Base-by-base conservation (phyloP, 2,113 vertebrate species). In the Etheostoma cragini region DNA sequence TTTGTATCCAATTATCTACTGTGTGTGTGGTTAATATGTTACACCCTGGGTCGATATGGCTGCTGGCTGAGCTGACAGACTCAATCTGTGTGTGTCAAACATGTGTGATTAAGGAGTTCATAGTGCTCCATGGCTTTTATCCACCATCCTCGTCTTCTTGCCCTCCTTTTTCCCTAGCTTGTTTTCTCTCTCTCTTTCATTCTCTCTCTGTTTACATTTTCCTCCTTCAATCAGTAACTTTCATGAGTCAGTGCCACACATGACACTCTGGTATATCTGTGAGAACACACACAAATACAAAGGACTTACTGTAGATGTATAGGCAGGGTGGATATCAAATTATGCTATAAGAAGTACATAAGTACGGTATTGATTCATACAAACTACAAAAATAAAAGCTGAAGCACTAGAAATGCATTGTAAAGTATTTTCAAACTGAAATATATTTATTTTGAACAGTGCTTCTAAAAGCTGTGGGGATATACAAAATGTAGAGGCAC, bases 11-110 rank as follows among this genome's bases (percentile, higher is more conserved):
- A 84, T 81, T 58, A 89, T 89, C 87, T 82, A 65, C 73, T 80
- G 83, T 82, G 80, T 84, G 90, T 58, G 85, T 70, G 88, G 94
- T 95, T 96, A 96, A 96, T 96, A 60, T 94, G 86, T 96, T 95
- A 95, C 93, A 22, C 7, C n/a, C 5, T 11, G 5, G 89, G 93
- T 95, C 95, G 93, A 96, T 96, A 89, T 50, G 88, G 92, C 92
- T 91, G 89, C 89, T 76, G 76, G 74, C 73, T 88, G 89, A 90
- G 89, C 90, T 90, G 91, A 92, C 86, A 85, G 83, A 90, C 91
- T 94, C 92, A 95, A 94, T 95, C 94, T 94, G 92, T 93, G 94
- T 86, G 94, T 96, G 95, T 95, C 94, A 95, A 90, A 92, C 87
- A 15, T 83, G 81, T 86, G 91, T 95, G 94, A 95, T 96, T 96